phyloP scores from a whole-genome alignment of 2,888 invertebrate genomes.

The Harpagoxenus sublaevis region DNA sequence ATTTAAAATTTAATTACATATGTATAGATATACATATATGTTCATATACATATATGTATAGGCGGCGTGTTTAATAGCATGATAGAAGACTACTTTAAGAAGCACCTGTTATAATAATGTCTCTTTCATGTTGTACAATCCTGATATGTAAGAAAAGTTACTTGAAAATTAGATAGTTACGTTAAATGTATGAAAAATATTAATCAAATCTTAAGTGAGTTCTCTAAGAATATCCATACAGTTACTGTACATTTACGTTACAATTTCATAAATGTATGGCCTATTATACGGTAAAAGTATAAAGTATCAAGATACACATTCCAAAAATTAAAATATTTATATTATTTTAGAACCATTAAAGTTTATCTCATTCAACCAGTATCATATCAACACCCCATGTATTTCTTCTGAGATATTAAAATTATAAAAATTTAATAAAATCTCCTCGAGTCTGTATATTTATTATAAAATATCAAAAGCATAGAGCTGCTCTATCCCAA shows the following conservation, averaged over 20 bases:
- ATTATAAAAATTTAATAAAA: constrained; percentile 32
- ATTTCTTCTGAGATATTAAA: constrained; percentile 47
- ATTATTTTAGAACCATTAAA: constrained; percentile 43
- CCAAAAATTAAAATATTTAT: constrained; percentile 31
- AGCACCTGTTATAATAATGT: constrained; percentile 52
- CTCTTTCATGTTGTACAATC: neutral
- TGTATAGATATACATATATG: neutral
- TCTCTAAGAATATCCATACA: constrained; percentile 12
- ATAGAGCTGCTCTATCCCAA: constrained; percentile 53
- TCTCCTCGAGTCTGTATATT: constrained; percentile 19
- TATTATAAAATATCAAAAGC: constrained; percentile 57
- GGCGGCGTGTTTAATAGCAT: neutral
- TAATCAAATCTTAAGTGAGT: neutral
- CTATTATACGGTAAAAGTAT: too few species aligned
- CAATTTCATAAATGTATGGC: constrained; percentile 32
- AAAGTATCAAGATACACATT: constrained; percentile 19
- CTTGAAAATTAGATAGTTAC: constrained; percentile 1
- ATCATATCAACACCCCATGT: constrained; percentile 62
- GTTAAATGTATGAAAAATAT: constrained; percentile 4
- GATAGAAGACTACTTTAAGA: constrained; percentile 73
- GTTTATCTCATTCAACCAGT: constrained; percentile 58
- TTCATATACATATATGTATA: neutral
- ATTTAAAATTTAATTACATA: constrained; percentile 2
- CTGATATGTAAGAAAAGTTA: neutral
- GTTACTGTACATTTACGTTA: neutral